Base-by-base conservation (phyloP, 2,113 vertebrate species). In the Hippocampus mohnikei region DNA sequence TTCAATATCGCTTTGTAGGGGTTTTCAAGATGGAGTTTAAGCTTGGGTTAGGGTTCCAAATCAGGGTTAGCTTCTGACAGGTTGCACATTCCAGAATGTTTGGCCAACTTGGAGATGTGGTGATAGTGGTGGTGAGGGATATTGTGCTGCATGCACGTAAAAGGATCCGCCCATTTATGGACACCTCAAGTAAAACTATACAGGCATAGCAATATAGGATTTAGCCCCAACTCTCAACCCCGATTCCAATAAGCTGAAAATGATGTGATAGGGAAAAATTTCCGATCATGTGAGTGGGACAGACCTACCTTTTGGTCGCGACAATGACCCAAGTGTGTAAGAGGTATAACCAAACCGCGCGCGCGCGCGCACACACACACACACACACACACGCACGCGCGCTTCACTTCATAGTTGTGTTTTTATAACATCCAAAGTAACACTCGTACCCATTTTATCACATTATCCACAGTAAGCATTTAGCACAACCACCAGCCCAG, bases 331-430 rank as follows among this genome's bases (percentile, higher is more conserved):
- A 2, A 3, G 25, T 29, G 13, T 59, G 5, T 29, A 59, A 59
- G 5, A 5, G 5, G 25, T 59, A 2, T 12, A 56, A 56, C 55
- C 4, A 11, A 5, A 56, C n/a, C 3, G 13, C 10, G 67, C 80
- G 90, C 85, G 3, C 58, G 91, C 85, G 91, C 88, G 90, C 29
- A 29, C 29, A 29, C 29, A 29, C 29, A 29, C 29, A 29, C 3
- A 8, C 58, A 91, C 85, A 92, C 88, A 91, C 29, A 4, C 29
- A 29, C 9, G 12, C n/a, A 69, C 80, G 90, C 85, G 3, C 58
- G 91, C 85, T 37, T 37, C 5, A 12, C 42, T 44, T 44, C 42
- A 13, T 13, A 15, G 10, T 44, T 44, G 2, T 1, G 12, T 44
- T 13, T 44, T 55, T 55, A 23, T n/a, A 10, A 55, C n/a, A n/a